phyloP scores from a whole-genome alignment of 2,888 invertebrate genomes.

The Leptopterna dolabrata region DNA sequence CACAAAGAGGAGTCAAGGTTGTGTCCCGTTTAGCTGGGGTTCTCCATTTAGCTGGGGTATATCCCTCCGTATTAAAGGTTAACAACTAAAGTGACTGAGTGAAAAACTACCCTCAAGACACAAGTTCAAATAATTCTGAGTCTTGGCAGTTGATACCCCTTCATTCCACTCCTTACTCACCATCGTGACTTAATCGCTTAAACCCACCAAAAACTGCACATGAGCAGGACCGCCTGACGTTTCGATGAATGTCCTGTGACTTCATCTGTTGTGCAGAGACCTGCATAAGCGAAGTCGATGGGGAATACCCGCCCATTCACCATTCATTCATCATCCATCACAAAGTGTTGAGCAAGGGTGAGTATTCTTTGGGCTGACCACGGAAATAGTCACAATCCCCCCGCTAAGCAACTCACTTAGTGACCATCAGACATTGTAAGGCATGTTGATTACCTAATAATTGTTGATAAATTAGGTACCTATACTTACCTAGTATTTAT shows the following conservation, averaged over 20 bases:
- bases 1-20: too few species aligned
- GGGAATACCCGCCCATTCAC: not conserved
- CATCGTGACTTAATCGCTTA: not conserved
- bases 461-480: not conserved
- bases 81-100: too few species aligned
- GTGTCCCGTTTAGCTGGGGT: too few species aligned
- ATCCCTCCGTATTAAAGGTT: too few species aligned
- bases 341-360: conserved; percentile 17
- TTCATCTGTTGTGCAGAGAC: conserved; percentile 47
- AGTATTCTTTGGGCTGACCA: conserved; percentile 33
- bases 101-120: too few species aligned
- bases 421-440: not conserved
- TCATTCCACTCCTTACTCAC: not conserved
- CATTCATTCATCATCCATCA: conserved; percentile 33
- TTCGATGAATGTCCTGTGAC: conserved; percentile 41
- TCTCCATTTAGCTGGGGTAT: too few species aligned
- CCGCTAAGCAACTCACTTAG: not conserved
- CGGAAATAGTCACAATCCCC: not conserved
- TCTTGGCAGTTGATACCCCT: not conserved
- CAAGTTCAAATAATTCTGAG: not conserved
- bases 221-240: not conserved
- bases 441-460: not conserved
- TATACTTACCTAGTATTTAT: too few species aligned
- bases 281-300: not conserved
- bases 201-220: not conserved